Base-by-base conservation (phyloP, 2,797 vertebrate species). In the Lutjanus campechanus region DNA sequence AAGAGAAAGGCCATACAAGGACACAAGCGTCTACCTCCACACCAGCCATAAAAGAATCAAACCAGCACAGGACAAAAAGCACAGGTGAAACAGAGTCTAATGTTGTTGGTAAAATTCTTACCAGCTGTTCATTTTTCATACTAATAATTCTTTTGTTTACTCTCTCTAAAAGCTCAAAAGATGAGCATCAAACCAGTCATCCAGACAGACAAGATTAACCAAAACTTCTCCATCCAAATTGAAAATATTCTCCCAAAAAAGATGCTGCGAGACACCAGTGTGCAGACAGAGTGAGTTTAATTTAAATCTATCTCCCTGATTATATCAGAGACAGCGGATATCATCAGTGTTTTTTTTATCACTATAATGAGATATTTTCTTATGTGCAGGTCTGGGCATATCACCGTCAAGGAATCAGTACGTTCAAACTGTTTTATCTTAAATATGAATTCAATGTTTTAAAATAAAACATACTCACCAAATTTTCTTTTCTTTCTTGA, bases 281-380 rank as follows among this genome's bases (percentile, higher is more conserved):
- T 88, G 66, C 95, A 95, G 81, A 96, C 95, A 55, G 90, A 93
- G 96, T 96, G 84, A 95, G 95, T 94, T 62, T 15, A 20, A 7
- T 58, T 59, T 5, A 22, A 46, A 53, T 65, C 13, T 76, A 58
- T 49, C 0, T 43, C 1, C 44, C 10, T 43, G 65, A 20, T 54
- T 15, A 50, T 11, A 5, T n/a, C 6, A 40, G 17, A 69, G n/a
- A 2, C 17, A 53, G 47, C 12, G n/a, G n/a, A n/a, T 61, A 12
- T 19, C 7, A 73, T 74, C 5, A 4, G 0, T 49, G 7, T 59
- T 56, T 69, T 56, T 69, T 6, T 11, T 22, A 6, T 64, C 78
- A 55, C 15, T 71, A 15, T 22, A 56, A 82, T 50, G 4, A 56
- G 1, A 36, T 60, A 7, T 56, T 69, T 82, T 75, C 54, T 51